Percentiles rank a stretch among this genome's conserved stretches.
phyloP scores from a whole-genome alignment of 2,888 invertebrate genomes.

The Slavum lentiscoides region DNA sequence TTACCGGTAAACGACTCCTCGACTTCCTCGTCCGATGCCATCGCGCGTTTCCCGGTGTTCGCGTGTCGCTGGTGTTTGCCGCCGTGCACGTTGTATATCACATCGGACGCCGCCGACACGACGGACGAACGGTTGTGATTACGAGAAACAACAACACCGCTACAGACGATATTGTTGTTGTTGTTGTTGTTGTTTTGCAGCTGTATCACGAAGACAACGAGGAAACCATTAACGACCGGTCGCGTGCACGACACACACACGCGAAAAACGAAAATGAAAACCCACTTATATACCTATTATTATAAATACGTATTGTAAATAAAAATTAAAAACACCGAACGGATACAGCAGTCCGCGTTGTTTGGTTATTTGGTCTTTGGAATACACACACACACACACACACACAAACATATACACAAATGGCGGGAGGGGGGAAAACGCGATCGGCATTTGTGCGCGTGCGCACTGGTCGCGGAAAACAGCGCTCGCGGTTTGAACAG shows the following conservation, averaged over 20 bases:
- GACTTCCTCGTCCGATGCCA: constrained; percentile 88
- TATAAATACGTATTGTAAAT: not conserved
- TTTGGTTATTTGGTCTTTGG: constrained; percentile 52
- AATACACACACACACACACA: constrained; percentile 10
- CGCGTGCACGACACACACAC: not conserved
- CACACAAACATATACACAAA: too few species aligned
- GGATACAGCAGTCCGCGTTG: constrained; percentile 33
- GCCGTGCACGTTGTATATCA: constrained; percentile 43
- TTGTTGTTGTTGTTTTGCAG: not conserved
- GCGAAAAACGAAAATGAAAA: constrained; percentile 9
- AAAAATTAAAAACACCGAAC: not conserved
- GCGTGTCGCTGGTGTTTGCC: not conserved
- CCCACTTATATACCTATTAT: not conserved
- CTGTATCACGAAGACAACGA: not conserved
- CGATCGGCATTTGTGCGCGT: constrained; percentile 52
- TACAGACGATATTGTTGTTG: not conserved
- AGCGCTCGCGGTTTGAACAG: constrained; percentile 35
- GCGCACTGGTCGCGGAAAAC: constrained; percentile 29
- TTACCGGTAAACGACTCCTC: constrained; percentile 86
- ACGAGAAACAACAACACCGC: not conserved
- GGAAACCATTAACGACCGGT: constrained; percentile 16
- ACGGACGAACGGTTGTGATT: constrained; percentile 12
- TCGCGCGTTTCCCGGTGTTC: constrained; percentile 58
- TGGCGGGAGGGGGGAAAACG: constrained; percentile 36
- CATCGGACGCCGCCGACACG: constrained; percentile 41